phyloP scores from a whole-genome alignment of 1,140 invertebrate genomes.

The Charaxes varanes region DNA sequence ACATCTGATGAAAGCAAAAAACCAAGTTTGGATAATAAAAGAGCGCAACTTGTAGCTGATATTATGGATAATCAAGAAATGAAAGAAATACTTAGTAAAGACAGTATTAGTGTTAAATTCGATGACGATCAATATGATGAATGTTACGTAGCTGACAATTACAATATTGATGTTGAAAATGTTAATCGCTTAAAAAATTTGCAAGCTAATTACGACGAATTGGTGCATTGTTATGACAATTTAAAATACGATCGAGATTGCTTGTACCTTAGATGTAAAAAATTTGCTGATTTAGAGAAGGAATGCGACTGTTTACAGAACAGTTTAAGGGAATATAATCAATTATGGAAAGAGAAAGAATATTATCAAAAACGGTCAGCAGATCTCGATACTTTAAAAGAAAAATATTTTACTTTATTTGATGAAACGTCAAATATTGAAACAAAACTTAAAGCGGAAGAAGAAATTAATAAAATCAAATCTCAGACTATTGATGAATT shows the following conservation, averaged over 20 bases:
- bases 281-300: conserved; percentile 47
- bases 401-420: conserved; percentile 46
- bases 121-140: conserved; percentile 31
- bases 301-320: conserved; percentile 41
- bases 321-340: conserved; percentile 49
- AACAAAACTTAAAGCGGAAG: conserved; percentile 51
- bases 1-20: conserved; percentile 30
- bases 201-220: conserved; percentile 53
- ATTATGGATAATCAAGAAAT: conserved; percentile 62
- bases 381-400: conserved; percentile 53
- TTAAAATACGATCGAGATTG: conserved; percentile 52
- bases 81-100: conserved; percentile 55
- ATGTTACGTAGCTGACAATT: conserved; percentile 25
- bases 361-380: conserved; percentile 49
- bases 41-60: conserved; percentile 57
- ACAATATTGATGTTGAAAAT: conserved; percentile 45
- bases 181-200: conserved; percentile 50
- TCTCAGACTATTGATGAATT: conserved; percentile 38
- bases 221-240: conserved; percentile 52
- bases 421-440: conserved; percentile 56
- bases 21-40: conserved; percentile 41
- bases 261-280: conserved; percentile 40
- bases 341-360: conserved; percentile 57
- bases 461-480: conserved; percentile 54
- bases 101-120: conserved; percentile 23